Evolutionary conservation across 2,888 invertebrate genomes (phyloP).

Genomic region (Agriopis aurantiaria): DNA sequence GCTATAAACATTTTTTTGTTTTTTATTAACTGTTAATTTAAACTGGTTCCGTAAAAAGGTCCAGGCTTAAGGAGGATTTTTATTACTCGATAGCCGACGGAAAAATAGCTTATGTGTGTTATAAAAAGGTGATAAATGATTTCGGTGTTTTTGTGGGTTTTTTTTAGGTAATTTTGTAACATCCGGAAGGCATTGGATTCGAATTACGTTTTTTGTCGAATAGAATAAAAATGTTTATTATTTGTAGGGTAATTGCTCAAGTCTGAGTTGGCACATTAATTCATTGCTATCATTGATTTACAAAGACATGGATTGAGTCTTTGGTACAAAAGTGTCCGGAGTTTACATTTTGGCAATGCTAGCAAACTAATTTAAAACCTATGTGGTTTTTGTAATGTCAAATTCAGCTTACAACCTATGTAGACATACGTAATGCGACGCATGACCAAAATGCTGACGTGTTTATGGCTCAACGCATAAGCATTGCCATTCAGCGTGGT

Average conservation of each 20-base stretch:
- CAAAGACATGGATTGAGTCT: too few relatives aligned
- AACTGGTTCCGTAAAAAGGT: conserved; percentile 48
- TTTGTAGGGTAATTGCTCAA: neutral
- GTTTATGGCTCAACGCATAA: too few relatives aligned
- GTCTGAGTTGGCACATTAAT: neutral
- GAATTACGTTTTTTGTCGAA: conserved; percentile 26
- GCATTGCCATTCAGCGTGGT: too few relatives aligned
- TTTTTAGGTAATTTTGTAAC: conserved; percentile 28
- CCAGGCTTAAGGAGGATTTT: conserved; percentile 46
- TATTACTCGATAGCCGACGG: conserved; percentile 48
- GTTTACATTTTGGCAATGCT: too few relatives aligned
- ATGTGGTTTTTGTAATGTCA: too few relatives aligned
- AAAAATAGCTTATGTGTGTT: conserved; percentile 45
- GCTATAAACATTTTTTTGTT: conserved; percentile 46
- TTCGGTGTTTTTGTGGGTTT: conserved; percentile 38
- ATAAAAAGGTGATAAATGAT: conserved; percentile 44
- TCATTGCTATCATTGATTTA: neutral
- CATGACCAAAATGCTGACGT: too few relatives aligned
- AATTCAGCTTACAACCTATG: too few relatives aligned
- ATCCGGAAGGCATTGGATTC: conserved; percentile 29
- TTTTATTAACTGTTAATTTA: conserved; percentile 49
- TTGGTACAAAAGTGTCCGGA: too few relatives aligned
- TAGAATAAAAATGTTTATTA: conserved; percentile 2
- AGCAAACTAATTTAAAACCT: too few relatives aligned
- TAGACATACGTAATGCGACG: too few relatives aligned